Conservation (phyloP, 2,888 invertebrate genomes). For the Rhogogaster chlorosoma region DNA sequence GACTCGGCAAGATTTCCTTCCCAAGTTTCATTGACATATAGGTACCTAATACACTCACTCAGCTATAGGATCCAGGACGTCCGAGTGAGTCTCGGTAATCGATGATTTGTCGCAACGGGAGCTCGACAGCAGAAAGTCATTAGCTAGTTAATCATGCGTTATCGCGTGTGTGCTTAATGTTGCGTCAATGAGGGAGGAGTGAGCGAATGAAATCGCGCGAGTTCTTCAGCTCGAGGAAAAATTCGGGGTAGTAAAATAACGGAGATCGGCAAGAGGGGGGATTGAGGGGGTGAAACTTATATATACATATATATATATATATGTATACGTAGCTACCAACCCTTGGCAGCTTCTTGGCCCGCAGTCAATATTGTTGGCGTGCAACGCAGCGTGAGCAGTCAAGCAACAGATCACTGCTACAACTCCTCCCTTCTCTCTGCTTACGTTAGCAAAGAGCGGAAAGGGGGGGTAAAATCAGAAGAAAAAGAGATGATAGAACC, state of each 20-base stretch:
- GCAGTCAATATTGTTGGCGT: conserved; percentile 73
- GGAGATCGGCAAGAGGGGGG: background rate
- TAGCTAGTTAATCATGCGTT: conserved; percentile 77
- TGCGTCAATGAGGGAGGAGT: conserved; percentile 76
- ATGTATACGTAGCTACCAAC: conserved; percentile 33
- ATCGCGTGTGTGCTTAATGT: conserved; percentile 77
- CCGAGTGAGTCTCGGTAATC: conserved; percentile 43
- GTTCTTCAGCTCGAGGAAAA: conserved; percentile 17
- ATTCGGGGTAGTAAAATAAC: conserved; percentile 50
- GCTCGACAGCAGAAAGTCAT: conserved; percentile 69
- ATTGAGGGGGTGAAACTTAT: background rate
- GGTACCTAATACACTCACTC: background rate
- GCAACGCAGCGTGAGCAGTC: conserved; percentile 65
- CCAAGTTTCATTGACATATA: conserved; percentile 13
- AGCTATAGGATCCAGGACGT: conserved; percentile 31
- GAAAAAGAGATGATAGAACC: background rate
- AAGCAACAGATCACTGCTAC: conserved; percentile 71
- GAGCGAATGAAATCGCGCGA: conserved; percentile 58
- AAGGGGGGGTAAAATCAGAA: conserved; percentile 7
- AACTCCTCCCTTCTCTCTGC: conserved; percentile 60
- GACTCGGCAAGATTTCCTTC: conserved; percentile 47
- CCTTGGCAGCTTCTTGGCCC: conserved; percentile 67
- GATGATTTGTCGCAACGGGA: conserved; percentile 48
- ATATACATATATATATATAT: background rate
- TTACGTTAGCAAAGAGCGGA: conserved; percentile 37